These are phyloP conservation scores for Toxotes chatareus DNA, from an alignment of 2,113 vertebrate species.

Conservation along the genomic window DNA sequence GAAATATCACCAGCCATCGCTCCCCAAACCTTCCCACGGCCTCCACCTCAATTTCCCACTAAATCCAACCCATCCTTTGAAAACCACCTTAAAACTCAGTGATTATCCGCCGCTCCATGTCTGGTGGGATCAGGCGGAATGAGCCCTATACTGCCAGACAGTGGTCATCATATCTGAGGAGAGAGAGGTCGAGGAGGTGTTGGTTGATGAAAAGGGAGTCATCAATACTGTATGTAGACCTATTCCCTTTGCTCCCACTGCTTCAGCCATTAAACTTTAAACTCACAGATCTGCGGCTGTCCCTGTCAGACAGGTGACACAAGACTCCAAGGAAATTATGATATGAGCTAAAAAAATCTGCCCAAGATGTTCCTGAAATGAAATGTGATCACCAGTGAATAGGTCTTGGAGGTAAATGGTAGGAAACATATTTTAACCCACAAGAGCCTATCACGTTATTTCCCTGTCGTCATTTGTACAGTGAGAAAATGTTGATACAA, in stretches of 20 bases:
- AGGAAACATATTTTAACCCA: conserved; percentile 1
- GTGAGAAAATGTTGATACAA: not conserved
- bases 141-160: conserved; percentile 60
- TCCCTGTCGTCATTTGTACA: not conserved
- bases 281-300: conserved; percentile 77
- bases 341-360: conserved; percentile 39
- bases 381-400: conserved; percentile 33
- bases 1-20: conserved; percentile 10
- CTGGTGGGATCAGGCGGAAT: conserved; percentile 49
- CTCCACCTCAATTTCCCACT: conserved; percentile 47
- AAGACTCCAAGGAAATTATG: conserved; percentile 64
- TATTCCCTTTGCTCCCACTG: conserved; percentile 68
- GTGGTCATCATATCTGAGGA: conserved; percentile 61
- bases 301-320: conserved; percentile 74
- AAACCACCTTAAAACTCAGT: conserved; percentile 46
- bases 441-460: not conserved
- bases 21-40: not conserved
- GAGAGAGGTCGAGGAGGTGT: conserved; percentile 49
- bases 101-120: conserved; percentile 34
- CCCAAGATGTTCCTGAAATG: conserved; percentile 40
- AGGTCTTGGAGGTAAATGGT: not conserved
- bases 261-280: conserved; percentile 82
- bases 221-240: conserved; percentile 80
- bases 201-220: conserved; percentile 75
- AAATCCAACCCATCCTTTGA: conserved; percentile 51